Conservation (phyloP, 1,140 invertebrate genomes). For the Scaptomyza pallida region DNA sequence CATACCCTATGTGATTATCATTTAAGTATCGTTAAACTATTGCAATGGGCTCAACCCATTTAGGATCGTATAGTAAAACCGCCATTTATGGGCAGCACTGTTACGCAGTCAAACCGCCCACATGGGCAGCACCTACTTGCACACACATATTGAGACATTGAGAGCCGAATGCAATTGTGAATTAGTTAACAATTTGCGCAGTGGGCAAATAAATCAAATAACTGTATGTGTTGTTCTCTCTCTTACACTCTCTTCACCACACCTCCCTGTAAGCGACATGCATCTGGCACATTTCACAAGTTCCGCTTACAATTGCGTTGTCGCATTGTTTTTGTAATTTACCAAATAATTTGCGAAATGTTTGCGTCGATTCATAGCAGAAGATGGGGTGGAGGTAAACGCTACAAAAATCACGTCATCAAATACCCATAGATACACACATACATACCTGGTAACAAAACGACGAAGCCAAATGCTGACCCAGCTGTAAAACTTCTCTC, state of each 20-base stretch:
- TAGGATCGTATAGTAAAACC: not conserved
- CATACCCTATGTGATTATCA: not conserved
- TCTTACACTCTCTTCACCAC: not conserved
- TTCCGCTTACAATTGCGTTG: constrained; percentile 61
- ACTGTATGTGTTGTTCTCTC: not conserved
- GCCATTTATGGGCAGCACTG: not conserved
- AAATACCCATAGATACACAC: constrained; percentile 7
- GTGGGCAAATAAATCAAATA: constrained; percentile 30
- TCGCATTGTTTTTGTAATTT: constrained; percentile 58
- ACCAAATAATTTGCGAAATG: constrained; percentile 71
- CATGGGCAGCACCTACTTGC: too few species aligned
- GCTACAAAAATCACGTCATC: constrained; percentile 56
- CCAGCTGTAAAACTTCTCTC: constrained; percentile 14
- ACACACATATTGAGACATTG: constrained; percentile 6
- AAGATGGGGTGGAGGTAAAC: constrained; percentile 9
- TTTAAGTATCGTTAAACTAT: not conserved
- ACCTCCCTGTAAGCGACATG: constrained; percentile 1
- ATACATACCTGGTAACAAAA: constrained; percentile 20
- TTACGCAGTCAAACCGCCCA: not conserved
- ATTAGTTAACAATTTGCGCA: constrained; percentile 49
- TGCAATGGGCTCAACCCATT: not conserved
- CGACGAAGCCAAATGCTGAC: not conserved
- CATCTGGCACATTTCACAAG: constrained; percentile 61
- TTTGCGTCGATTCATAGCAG: constrained; percentile 28
- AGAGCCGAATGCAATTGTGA: constrained; percentile 17